Conservation (phyloP, 2,113 vertebrate species). For the Periophthalmodon schlosseri region DNA sequence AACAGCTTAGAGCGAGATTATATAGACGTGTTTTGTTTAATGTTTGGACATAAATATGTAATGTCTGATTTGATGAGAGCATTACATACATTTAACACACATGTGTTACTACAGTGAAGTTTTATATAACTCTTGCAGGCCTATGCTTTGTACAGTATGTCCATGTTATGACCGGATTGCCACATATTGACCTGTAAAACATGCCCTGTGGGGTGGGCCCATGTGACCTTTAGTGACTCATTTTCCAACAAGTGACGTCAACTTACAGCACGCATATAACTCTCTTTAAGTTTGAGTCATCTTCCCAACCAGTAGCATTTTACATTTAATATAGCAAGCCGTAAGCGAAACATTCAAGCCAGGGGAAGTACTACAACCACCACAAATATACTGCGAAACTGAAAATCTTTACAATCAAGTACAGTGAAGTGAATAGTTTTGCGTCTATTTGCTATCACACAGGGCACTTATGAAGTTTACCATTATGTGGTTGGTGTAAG, state of each 20-base stretch:
- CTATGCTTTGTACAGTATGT: not conserved
- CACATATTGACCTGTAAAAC: conserved; percentile 28
- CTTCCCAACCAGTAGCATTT: not conserved
- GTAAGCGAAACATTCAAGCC: not conserved
- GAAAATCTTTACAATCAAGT: not conserved
- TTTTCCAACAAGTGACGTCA: not conserved
- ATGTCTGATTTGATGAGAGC: not conserved
- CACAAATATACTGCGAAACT: not conserved
- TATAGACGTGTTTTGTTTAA: conserved; percentile 5
- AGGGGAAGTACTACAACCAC: too few species aligned
- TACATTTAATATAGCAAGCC: not conserved
- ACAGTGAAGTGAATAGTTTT: not conserved
- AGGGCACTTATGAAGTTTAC: not conserved
- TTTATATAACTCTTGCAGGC: not conserved
- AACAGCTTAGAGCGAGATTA: conserved; percentile 17
- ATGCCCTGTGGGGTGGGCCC: conserved; percentile 13
- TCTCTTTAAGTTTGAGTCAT: not conserved
- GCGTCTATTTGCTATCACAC: not conserved
- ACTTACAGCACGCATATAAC: not conserved
- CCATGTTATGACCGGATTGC: not conserved
- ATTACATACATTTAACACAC: not conserved
- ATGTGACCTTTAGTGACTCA: conserved; percentile 31
- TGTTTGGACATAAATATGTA: conserved; percentile 10
- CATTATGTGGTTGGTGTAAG: not conserved
- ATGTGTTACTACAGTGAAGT: not conserved